These are phyloP conservation scores for Rotaria magnacalcarata DNA, from an alignment of 2,888 invertebrate genomes.

Conservation along the genomic window DNA sequence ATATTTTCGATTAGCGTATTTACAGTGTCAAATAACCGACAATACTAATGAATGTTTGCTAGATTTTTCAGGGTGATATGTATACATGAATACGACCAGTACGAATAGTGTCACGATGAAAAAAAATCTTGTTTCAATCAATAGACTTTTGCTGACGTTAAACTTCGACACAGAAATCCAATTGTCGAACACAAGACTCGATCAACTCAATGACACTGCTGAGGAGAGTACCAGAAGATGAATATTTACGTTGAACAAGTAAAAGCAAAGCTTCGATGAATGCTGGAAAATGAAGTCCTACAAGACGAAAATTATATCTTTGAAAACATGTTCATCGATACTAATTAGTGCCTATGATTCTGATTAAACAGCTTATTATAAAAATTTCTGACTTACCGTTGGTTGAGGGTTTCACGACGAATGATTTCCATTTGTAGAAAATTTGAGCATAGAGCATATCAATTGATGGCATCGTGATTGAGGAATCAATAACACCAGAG, in stretches of 20 bases:
- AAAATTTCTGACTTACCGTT: neutral
- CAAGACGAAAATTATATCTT: neutral
- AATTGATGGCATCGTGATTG: neutral
- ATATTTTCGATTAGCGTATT: too few relatives aligned
- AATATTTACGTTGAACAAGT: neutral
- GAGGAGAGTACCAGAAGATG: neutral
- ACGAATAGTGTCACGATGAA: too few relatives aligned
- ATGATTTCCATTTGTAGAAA: constrained; percentile 17
- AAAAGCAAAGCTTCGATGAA: constrained; percentile 8
- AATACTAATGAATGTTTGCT: too few relatives aligned
- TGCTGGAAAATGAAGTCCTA: neutral
- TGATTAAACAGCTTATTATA: neutral
- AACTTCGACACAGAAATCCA: neutral
- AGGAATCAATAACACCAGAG: neutral
- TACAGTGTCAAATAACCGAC: too few relatives aligned
- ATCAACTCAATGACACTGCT: neutral
- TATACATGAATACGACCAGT: too few relatives aligned
- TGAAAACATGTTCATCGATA: neutral
- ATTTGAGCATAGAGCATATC: constrained; percentile 31
- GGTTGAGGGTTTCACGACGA: neutral
- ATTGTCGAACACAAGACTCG: neutral
- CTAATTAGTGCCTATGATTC: too few relatives aligned
- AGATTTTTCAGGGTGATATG: too few relatives aligned
- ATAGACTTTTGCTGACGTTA: too few relatives aligned
- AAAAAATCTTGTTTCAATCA: too few relatives aligned